Percentiles rank a stretch among this genome's conserved stretches.
phyloP scores from a whole-genome alignment of 2,113 vertebrate genomes.

The Micronisus gabar region DNA sequence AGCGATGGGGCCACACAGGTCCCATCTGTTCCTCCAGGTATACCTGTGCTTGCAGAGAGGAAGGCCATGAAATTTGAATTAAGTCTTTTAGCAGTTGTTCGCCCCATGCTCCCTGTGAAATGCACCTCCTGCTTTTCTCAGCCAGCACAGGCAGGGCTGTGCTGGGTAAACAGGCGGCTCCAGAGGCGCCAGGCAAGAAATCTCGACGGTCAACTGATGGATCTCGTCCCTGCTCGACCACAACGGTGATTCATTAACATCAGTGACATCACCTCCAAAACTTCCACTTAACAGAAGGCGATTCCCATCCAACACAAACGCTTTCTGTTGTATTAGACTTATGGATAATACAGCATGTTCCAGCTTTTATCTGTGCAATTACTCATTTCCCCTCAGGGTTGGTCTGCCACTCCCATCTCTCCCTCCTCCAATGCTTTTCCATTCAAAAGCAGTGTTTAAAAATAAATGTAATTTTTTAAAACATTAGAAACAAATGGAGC shows the following conservation, averaged over 20 bases:
- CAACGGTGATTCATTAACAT: conserved; percentile 39
- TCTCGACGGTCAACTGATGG: not conserved
- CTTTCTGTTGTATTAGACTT: conserved; percentile 62
- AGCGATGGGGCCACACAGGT: not conserved
- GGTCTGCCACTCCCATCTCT: conserved; percentile 43
- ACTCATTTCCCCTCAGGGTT: conserved; percentile 58
- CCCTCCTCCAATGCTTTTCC: not conserved
- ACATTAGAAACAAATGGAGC: not conserved
- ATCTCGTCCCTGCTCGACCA: not conserved
- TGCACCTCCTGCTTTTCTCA: not conserved
- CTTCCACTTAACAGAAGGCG: conserved; percentile 20
- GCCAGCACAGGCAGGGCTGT: not conserved
- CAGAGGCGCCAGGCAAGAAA: not conserved
- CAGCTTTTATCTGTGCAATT: conserved; percentile 68
- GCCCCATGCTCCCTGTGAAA: fast-evolving
- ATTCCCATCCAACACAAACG: conserved; percentile 63
- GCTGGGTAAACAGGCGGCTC: conserved; percentile 11
- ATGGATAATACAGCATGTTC: conserved; percentile 64
- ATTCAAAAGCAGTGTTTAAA: conserved; percentile 51
- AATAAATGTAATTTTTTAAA: conserved; percentile 35
- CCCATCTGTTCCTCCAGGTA: not conserved
- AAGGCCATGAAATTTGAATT: not conserved
- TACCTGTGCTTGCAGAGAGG: not conserved
- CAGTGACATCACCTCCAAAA: conserved; percentile 58
- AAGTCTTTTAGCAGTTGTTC: not conserved